These are phyloP conservation scores for Callopanchax toddi DNA, from an alignment of 2,113 vertebrate species.

Conservation along the genomic window DNA sequence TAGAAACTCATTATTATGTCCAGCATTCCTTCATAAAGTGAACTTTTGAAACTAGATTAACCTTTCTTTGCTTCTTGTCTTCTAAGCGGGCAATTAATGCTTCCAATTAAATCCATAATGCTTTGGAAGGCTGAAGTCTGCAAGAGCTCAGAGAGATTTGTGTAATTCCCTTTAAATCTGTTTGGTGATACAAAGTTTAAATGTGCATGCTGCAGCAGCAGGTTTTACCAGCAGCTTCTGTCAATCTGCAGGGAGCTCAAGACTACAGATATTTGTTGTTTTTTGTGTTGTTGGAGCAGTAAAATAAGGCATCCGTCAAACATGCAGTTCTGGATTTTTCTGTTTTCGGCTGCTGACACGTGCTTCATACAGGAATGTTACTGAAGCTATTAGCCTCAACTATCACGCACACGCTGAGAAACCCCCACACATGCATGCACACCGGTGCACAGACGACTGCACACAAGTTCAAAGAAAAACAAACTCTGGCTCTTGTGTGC, in stretches of 20 bases:
- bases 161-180: background rate
- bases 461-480: background rate
- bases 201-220: background rate
- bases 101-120: background rate
- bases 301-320: conserved; percentile 36
- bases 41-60: background rate
- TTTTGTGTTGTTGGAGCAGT: background rate
- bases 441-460: no score
- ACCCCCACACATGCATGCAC: background rate
- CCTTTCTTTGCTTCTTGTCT: background rate
- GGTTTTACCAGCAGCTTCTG: background rate
- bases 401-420: conserved; percentile 7
- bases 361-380: conserved; percentile 26
- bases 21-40: background rate
- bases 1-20: background rate
- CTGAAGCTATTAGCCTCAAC: conserved; percentile 29
- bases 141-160: background rate
- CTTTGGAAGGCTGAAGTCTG: background rate
- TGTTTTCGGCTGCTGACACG: conserved; percentile 17
- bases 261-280: background rate
- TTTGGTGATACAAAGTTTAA: background rate
- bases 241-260: background rate
- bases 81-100: background rate
- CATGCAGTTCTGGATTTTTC: conserved; percentile 5
- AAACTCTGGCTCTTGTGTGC: no score